These are phyloP conservation scores for Hirtodrosophila cameraria DNA, from an alignment of 2,888 invertebrate genomes.

Conservation along the genomic window DNA sequence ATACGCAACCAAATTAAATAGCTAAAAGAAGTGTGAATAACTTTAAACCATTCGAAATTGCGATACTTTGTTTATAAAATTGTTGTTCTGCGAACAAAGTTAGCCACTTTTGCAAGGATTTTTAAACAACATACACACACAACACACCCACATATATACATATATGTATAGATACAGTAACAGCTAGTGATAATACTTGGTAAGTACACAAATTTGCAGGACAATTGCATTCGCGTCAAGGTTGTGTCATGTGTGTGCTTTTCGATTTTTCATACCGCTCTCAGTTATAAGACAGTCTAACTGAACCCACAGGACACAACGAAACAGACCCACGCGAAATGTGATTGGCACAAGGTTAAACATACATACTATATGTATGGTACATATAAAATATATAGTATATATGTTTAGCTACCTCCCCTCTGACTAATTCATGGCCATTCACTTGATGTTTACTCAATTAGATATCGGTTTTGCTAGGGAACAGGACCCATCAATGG, in stretches of 20 bases:
- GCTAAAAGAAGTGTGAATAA: slow-evolving; percentile 15
- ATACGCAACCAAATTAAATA: slow-evolving; percentile 11
- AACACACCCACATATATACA: background rate
- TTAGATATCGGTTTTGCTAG: slow-evolving; percentile 72
- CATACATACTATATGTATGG: background rate
- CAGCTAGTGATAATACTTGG: slow-evolving; percentile 5
- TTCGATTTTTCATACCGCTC: slow-evolving; percentile 63
- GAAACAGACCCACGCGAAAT: slow-evolving; percentile 9
- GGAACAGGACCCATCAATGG: slow-evolving; percentile 23
- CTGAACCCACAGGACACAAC: too few species aligned
- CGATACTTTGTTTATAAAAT: slow-evolving; percentile 5
- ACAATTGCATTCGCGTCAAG: slow-evolving; percentile 56
- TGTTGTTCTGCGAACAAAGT: background rate
- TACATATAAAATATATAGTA: background rate
- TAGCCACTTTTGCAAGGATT: too few species aligned
- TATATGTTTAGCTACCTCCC: slow-evolving; percentile 28
- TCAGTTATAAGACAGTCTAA: slow-evolving; percentile 37
- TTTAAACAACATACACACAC: background rate
- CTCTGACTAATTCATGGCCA: slow-evolving; percentile 45
- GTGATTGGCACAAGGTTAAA: slow-evolving; percentile 25
- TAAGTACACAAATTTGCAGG: slow-evolving; percentile 40
- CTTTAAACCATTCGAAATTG: background rate
- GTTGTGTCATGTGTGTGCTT: slow-evolving; percentile 64
- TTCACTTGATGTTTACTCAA: slow-evolving; percentile 66
- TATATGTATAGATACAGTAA: background rate